Evolutionary conservation across 35 echinoderm and acorn worm species (phyloP), one percentile per base, ranked within the genome.

Genomic region (Chiridota heheva): DNA sequence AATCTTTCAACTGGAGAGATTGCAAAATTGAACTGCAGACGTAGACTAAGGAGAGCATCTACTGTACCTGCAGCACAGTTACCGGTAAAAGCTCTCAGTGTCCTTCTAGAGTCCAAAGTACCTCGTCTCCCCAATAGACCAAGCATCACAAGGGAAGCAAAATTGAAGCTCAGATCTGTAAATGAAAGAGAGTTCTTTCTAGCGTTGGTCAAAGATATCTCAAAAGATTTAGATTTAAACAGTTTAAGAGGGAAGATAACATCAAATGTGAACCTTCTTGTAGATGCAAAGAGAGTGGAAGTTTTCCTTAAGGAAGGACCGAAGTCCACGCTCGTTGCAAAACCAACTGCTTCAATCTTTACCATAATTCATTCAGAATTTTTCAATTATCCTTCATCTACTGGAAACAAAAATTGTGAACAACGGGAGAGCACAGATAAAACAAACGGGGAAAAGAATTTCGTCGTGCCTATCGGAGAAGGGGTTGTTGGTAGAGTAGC

Each of bases 121-220:
- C 39, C 26, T 1, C 69, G 90, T n/a, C 66, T 83, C 6, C 88
- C 89, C n/a, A 82, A 97, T 59, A 84, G 87, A 51, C 82, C 84
- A 4, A 91, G 84, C 68, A 82, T 97, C 30, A 88, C 88, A 0
- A 82, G 88, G 25, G 94, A 97, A 61, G 78, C 70, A 1, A 97
- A 97, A 67, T 65, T 97, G 17, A 68, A 87, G 55, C 73, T 97
- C 20, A 80, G 85, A 58, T 84, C 89, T 15, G 84, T 79, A 0
- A 90, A 97, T 37, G 94, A 97, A 63, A 45, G 94, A 31, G 88
- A 88, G 43, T 97, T 97, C 60, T 97, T 97, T 76, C 81, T 97
- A n/a, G 85, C 88, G 36, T 35, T 97, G 26, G 93, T 91, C 36
- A 97, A 97, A 55, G 94, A 97, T 35, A 97, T 97, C 39, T 91